Percentiles rank a stretch among this genome's conserved stretches.
These are phyloP conservation scores for Astreopora myriophthalma DNA, from an alignment of 64 coral and sea anemone genomes.

Conservation along the genomic window DNA sequence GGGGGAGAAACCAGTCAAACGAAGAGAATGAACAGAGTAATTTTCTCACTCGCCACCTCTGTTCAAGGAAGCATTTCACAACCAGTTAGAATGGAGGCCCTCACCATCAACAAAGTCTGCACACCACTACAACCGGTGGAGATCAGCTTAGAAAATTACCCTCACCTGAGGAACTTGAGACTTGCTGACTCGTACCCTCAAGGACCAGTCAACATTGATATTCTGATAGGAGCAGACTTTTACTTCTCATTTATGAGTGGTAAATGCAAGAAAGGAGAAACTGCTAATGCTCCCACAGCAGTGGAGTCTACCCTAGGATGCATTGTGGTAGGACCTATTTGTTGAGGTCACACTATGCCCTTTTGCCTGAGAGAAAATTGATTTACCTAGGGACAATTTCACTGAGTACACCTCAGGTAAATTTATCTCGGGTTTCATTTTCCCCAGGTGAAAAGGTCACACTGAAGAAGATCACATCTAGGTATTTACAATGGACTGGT, in stretches of 20 bases:
- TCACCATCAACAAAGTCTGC: constrained; percentile 23
- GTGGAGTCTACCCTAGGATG: constrained; percentile 7
- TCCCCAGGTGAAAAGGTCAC: too few relatives aligned
- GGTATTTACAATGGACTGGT: too few relatives aligned
- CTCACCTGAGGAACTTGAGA: constrained; percentile 6
- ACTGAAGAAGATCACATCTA: too few relatives aligned
- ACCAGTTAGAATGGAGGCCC: constrained; percentile 16
- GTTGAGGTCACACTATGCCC: too few relatives aligned
- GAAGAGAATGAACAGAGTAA: too few relatives aligned
- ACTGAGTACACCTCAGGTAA: background rate
- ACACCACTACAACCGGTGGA: constrained; percentile 38
- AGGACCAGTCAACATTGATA: constrained; percentile 19
- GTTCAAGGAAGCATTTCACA: background rate
- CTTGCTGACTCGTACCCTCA: constrained; percentile 41
- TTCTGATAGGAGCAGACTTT: constrained; percentile 51
- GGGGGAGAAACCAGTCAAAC: too few relatives aligned
- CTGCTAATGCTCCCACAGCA: background rate
- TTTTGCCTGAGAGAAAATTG: too few relatives aligned
- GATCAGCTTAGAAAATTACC: constrained; percentile 12
- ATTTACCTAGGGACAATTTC: background rate
- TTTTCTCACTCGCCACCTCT: too few relatives aligned
- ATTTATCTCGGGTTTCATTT: too few relatives aligned
- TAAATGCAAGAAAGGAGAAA: background rate
- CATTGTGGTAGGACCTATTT: constrained; percentile 1
- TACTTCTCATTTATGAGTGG: constrained; percentile 22